phyloP scores from a whole-genome alignment of 1,140 invertebrate species.

The Cotesia typhae region DNA sequence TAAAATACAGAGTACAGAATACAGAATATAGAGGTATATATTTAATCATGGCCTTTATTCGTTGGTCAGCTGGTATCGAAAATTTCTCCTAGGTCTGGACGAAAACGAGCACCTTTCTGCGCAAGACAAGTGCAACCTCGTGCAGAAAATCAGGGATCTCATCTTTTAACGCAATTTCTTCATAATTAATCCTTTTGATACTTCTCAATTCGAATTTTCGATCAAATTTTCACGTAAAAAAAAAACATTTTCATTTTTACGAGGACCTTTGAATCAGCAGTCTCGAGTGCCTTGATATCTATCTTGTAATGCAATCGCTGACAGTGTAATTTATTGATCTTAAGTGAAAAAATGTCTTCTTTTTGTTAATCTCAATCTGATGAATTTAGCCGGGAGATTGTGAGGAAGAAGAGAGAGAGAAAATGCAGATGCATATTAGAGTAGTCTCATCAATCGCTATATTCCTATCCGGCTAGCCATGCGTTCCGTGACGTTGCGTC shows the following conservation, averaged over 20 bases:
- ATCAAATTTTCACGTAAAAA: too few species aligned
- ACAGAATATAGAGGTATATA: too few species aligned
- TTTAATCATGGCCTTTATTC: constrained; percentile 10
- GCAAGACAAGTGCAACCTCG: constrained; percentile 24
- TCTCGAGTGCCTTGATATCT: not conserved
- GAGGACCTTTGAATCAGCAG: too few species aligned
- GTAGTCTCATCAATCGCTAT: constrained; percentile 28
- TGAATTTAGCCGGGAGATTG: constrained; percentile 10
- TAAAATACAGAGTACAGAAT: too few species aligned
- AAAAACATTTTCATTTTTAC: too few species aligned
- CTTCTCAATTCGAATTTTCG: too few species aligned
- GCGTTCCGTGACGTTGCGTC: constrained; percentile 46
- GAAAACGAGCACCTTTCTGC: constrained; percentile 1
- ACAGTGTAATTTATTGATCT: too few species aligned
- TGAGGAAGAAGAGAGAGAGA: constrained; percentile 12
- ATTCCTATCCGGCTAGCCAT: constrained; percentile 22
- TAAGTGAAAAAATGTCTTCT: too few species aligned
- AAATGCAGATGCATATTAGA: constrained; percentile 7
- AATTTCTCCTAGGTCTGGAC: constrained; percentile 18
- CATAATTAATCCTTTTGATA: too few species aligned
- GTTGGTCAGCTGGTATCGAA: constrained; percentile 23
- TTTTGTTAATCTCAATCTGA: constrained; percentile 17
- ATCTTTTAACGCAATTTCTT: not conserved
- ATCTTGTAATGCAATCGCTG: not conserved
- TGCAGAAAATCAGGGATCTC: constrained; percentile 1